Evolutionary conservation across 2,888 invertebrate genomes (phyloP), one percentile per base, ranked within the genome.

Genomic region (Itoplectis maculator): DNA sequence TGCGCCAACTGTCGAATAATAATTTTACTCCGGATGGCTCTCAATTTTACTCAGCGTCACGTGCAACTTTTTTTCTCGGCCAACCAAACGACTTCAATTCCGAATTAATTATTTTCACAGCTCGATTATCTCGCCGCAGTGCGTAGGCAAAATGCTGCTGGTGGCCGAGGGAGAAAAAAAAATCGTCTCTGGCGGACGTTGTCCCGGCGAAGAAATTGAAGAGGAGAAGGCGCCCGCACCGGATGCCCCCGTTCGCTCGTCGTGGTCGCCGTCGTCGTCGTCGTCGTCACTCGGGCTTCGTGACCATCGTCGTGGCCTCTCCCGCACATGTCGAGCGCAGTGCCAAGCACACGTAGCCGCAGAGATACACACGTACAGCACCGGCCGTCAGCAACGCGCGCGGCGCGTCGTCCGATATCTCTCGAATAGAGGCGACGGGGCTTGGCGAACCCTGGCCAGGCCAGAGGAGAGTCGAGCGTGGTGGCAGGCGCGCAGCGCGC

Each of bases 391-490:
- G 29, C 18, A 9, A 51, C n/a, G 51, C 51, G 18, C 20, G 11
- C 42, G 11, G 18, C 29, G 70, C 70, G 49, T 45, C 40, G 79
- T 61, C 47, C 79, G 79, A 73, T 73, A 79, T 56, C 56, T 73
- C 79, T 72, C 70, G 66, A 47, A 79, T 23, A 68, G 56, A 59
- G 29, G 45, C 40, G 42, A 18, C 9, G 54, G 54, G 69, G 79
- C 74, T 54, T 68, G 74, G 51, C 69, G 69, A 80, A 80, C 69
- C 68, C 68, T 59, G 70, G 29, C 56, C 51, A 54, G 45, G 63
- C 59, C 65, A 29, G 42, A 56, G 54, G 9, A 59, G 56, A 0
- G 4, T 29, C 29, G 29, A 29, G 29, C 5, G 65, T 66, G 73
- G 56, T 23, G 42, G 63, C 63, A 5, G 54, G 35, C 20, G 49